Conservation (phyloP, 1,140 invertebrate species). For the Bursaphelenchus mucronatus region DNA sequence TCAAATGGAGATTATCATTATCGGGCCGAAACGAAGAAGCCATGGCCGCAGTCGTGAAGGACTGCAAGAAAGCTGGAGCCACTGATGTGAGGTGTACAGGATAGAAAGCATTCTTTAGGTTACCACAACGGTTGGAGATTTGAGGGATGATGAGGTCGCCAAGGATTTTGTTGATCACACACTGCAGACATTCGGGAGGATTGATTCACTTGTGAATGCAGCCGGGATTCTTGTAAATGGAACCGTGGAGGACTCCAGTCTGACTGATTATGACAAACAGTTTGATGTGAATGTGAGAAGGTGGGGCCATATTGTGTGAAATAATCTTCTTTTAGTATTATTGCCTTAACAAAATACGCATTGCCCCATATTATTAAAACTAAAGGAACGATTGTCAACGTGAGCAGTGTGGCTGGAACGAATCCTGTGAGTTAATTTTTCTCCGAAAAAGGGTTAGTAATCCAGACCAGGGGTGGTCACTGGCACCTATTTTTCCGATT, state of each 20-base stretch:
- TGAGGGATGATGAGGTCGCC: conserved; percentile 34
- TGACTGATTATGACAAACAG: conserved; percentile 73
- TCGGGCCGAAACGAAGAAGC: conserved; percentile 73
- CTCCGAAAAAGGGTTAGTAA: background rate
- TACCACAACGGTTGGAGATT: conserved; percentile 52
- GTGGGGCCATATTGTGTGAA: conserved; percentile 60
- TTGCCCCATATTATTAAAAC: conserved; percentile 76
- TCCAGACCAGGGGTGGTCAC: too few species aligned
- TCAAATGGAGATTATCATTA: conserved; percentile 71
- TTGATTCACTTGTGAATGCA: conserved; percentile 69
- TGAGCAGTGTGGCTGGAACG: conserved; percentile 75
- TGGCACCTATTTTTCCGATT: too few species aligned
- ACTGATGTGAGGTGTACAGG: conserved; percentile 31
- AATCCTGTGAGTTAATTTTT: conserved; percentile 65
- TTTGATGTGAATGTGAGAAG: conserved; percentile 78
- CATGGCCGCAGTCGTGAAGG: conserved; percentile 67
- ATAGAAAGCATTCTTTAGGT: conserved; percentile 41
- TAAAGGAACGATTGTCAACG: conserved; percentile 82
- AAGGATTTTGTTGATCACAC: conserved; percentile 38
- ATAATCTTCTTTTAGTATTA: conserved; percentile 31
- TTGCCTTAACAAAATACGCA: conserved; percentile 70
- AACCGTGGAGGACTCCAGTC: conserved; percentile 74
- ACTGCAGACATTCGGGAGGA: conserved; percentile 33
- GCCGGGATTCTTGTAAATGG: conserved; percentile 78
- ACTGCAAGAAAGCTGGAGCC: conserved; percentile 65